A percentile compares a stretch with the other conserved stretches of the same genome.
Evolutionary conservation across 2,797 vertebrate species (phyloP).

Genomic region (Carduelis carduelis): DNA sequence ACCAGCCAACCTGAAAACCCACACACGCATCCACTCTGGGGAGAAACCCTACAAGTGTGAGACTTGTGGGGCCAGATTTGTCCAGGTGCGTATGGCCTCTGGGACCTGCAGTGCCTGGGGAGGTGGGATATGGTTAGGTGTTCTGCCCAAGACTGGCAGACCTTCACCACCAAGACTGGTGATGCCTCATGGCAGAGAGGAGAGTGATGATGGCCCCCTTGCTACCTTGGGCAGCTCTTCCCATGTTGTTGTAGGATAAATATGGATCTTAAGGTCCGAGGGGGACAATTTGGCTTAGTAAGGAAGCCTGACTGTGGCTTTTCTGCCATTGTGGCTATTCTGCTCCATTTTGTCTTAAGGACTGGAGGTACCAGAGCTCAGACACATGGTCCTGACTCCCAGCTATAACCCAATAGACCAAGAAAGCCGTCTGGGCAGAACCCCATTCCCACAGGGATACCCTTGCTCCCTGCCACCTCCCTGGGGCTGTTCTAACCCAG

Average conservation of each 20-base stretch:
- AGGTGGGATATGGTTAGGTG: not conserved
- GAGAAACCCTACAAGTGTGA: slow-evolving; percentile 99
- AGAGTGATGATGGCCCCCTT: not conserved
- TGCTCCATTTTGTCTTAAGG: not conserved
- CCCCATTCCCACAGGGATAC: rapidly evolving
- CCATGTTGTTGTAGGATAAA: not conserved
- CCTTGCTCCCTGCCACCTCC: not conserved
- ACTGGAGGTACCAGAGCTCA: not conserved
- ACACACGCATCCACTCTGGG: slow-evolving; percentile 98
- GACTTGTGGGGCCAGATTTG: slow-evolving; percentile 96
- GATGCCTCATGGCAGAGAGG: not conserved
- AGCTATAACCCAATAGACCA: not conserved
- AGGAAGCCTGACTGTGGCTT: not conserved
- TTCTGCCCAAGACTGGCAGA: not conserved
- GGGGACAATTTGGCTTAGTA: not conserved
- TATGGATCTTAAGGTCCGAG: rapidly evolving
- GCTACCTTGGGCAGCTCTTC: not conserved
- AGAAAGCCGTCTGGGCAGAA: not conserved
- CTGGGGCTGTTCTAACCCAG: not conserved
- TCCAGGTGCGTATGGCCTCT: slow-evolving; percentile 80
- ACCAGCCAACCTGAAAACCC: slow-evolving; percentile 98
- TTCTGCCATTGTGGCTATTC: not conserved
- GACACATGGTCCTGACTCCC: rapidly evolving
- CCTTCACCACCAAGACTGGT: not conserved
- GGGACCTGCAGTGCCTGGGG: not conserved